A percentile compares a stretch with the other conserved stretches of the same genome.
Conservation (phyloP, 2,113 vertebrate genomes). For the Prionailurus bengalensis region DNA sequence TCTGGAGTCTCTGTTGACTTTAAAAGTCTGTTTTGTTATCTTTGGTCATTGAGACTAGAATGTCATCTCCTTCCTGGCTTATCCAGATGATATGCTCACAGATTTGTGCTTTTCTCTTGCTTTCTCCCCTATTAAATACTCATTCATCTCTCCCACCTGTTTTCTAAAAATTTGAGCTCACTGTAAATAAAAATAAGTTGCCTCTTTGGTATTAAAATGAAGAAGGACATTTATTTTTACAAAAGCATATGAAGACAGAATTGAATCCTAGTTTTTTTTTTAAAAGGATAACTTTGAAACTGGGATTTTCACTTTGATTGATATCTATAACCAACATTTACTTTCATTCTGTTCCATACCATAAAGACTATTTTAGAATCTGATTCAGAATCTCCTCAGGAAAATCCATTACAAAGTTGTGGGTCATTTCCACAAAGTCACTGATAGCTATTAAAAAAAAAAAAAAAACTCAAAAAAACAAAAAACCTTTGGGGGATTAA, state of each 20-base stretch:
- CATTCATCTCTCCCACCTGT: rapidly evolving
- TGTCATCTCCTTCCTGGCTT: background rate
- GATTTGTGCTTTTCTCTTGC: background rate
- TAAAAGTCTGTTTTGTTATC: background rate
- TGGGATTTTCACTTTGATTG: constrained; percentile 5
- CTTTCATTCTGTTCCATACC: background rate
- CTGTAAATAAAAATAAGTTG: background rate
- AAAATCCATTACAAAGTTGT: background rate
- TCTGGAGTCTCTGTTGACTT: too few relatives aligned
- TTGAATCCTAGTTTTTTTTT: background rate
- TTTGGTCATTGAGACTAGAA: background rate
- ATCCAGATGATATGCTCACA: rapidly evolving
- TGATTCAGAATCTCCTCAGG: background rate
- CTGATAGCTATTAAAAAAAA: background rate
- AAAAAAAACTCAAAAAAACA: background rate
- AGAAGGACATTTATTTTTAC: background rate
- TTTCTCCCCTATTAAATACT: background rate
- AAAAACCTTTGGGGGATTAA: background rate
- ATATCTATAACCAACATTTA: background rate
- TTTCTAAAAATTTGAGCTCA: background rate
- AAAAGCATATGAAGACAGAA: background rate
- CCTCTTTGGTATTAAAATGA: background rate
- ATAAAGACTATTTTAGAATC: background rate
- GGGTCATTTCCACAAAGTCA: constrained; percentile 21
- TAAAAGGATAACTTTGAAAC: constrained; percentile 5